Percentiles rank a stretch among this genome's conserved stretches.
Evolutionary conservation across 2,888 invertebrate genomes (phyloP).

Genomic region (Melikaiella ostensackeni): DNA sequence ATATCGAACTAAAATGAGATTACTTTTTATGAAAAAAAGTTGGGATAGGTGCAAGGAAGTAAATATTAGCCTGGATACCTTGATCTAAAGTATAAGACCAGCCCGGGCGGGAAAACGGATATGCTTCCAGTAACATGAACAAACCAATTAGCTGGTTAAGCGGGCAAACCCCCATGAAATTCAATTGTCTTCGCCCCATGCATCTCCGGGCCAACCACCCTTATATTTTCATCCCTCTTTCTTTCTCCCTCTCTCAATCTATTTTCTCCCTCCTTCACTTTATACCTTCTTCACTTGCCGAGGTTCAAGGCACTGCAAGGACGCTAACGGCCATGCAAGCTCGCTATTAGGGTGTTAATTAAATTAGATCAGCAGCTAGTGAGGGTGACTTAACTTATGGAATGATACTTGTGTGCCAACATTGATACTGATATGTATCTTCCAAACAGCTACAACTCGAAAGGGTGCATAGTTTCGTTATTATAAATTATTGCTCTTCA

Average conservation of each 20-base stretch:
- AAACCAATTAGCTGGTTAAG: slow-evolving; percentile 76
- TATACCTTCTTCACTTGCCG: slow-evolving; percentile 46
- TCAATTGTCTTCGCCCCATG: slow-evolving; percentile 76
- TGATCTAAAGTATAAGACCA: slow-evolving; percentile 29
- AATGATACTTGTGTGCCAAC: slow-evolving; percentile 55
- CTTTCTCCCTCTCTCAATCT: slow-evolving; percentile 46
- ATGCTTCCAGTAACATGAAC: slow-evolving; percentile 63
- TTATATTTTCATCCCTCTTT: slow-evolving; percentile 69
- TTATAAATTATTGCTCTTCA: no score
- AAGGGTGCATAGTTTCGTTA: neutral
- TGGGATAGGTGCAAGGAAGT: neutral
- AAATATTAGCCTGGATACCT: slow-evolving; percentile 18
- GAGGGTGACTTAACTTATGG: slow-evolving; percentile 66
- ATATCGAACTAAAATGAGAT: neutral
- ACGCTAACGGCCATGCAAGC: slow-evolving; percentile 67
- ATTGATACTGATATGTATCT: slow-evolving; percentile 25
- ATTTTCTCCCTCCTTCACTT: slow-evolving; percentile 51
- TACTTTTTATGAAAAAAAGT: slow-evolving; percentile 1
- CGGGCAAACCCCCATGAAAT: slow-evolving; percentile 76
- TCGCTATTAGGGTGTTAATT: slow-evolving; percentile 75
- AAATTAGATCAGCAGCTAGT: slow-evolving; percentile 73
- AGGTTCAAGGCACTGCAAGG: slow-evolving; percentile 50
- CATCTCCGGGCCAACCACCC: slow-evolving; percentile 71
- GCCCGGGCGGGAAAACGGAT: slow-evolving; percentile 51
- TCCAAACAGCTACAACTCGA: neutral